Conservation (phyloP, 2,113 vertebrate genomes). For the Sylvietta virens region DNA sequence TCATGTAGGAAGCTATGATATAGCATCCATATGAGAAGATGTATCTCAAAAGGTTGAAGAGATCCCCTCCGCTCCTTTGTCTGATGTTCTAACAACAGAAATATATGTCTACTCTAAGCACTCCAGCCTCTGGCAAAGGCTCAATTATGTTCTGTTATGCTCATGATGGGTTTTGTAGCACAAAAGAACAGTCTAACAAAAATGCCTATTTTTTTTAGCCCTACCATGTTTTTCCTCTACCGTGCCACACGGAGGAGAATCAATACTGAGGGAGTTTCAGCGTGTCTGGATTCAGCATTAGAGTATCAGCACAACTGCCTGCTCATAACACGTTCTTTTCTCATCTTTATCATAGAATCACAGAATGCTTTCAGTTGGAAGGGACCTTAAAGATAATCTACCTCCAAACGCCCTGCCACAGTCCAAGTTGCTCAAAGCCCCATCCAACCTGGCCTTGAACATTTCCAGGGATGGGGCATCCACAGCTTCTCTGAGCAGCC, state of each 20-base stretch:
- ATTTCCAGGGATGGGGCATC: neutral
- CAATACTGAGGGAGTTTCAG: accelerated
- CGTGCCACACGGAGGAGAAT: neutral
- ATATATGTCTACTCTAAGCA: neutral
- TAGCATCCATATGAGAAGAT: neutral
- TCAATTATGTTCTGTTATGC: neutral
- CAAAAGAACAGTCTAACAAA: neutral
- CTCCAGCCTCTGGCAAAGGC: neutral
- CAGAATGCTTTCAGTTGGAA: neutral
- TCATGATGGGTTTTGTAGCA: neutral
- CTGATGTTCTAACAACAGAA: neutral
- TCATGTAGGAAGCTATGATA: neutral
- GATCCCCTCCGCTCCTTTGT: neutral
- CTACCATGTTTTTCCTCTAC: neutral
- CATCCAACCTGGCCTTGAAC: neutral
- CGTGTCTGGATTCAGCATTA: neutral
- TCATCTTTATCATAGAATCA: neutral
- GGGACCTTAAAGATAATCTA: neutral
- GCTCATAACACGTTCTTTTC: neutral
- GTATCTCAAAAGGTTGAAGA: neutral
- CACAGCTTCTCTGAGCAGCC: neutral
- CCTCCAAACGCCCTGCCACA: neutral
- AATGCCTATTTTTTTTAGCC: neutral
- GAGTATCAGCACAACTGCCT: neutral
- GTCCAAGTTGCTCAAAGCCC: neutral